Percentiles rank a stretch among this genome's conserved stretches.
Conservation (phyloP, 2,797 vertebrate species). For the Hippocampus kuda region DNA sequence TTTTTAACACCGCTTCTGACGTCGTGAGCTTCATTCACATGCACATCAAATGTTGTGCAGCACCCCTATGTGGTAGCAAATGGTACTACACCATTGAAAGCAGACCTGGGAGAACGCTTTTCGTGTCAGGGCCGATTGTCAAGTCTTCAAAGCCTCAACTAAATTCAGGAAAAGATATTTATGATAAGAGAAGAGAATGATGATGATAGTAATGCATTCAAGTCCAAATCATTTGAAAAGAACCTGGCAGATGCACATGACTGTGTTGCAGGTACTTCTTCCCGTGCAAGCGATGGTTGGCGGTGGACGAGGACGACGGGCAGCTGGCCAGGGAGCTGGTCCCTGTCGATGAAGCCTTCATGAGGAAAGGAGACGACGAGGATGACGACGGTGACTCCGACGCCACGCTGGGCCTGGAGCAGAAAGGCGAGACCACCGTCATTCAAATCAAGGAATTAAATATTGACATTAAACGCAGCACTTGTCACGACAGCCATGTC, state of each 20-base stretch:
- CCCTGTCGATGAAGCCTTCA: constrained; percentile 92
- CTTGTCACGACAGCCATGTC: constrained; percentile 75
- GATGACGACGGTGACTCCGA: constrained; percentile 70
- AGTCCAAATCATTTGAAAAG: background rate
- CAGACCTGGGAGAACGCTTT: background rate
- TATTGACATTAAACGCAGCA: too few species aligned
- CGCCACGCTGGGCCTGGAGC: constrained; percentile 86
- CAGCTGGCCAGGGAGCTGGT: constrained; percentile 89
- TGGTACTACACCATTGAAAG: background rate
- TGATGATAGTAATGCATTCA: background rate
- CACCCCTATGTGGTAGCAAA: background rate
- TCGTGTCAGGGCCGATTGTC: background rate
- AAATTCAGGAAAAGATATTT: background rate
- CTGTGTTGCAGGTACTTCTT: constrained; percentile 81
- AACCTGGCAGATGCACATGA: background rate
- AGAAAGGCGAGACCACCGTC: constrained; percentile 75
- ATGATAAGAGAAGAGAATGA: background rate
- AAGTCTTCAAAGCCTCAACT: background rate
- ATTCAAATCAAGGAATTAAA: background rate
- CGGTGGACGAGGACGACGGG: constrained; percentile 89
- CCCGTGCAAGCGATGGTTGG: constrained; percentile 91
- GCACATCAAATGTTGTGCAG: background rate
- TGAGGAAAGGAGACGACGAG: constrained; percentile 71
- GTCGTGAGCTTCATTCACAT: background rate
- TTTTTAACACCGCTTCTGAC: background rate